Percentiles rank a stretch among this genome's conserved stretches.
These are phyloP conservation scores for Cryptus viduatorius DNA, from an alignment of 2,888 invertebrate genomes.

Conservation along the genomic window DNA sequence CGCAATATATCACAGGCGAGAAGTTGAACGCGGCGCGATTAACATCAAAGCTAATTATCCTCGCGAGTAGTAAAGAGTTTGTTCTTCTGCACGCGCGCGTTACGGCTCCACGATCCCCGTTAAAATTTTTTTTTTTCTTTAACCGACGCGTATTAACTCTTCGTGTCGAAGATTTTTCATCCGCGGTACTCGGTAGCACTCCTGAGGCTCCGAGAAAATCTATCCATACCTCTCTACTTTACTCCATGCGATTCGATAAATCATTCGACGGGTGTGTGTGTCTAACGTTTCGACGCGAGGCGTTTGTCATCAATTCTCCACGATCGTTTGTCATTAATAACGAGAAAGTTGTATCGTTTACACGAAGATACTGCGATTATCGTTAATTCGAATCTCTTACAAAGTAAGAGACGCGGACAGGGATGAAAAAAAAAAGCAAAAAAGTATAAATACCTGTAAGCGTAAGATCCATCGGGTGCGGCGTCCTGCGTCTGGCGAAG, in stretches of 20 bases:
- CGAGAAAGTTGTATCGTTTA: slow-evolving; percentile 35
- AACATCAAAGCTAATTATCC: slow-evolving; percentile 81
- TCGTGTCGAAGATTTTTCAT: neutral
- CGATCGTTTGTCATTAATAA: slow-evolving; percentile 54
- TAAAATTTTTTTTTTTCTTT: neutral
- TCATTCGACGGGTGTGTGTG: slow-evolving; percentile 34
- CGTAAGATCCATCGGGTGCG: slow-evolving; percentile 82
- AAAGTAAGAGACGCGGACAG: slow-evolving; percentile 9
- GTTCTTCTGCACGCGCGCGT: slow-evolving; percentile 2
- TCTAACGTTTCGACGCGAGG: slow-evolving; percentile 17
- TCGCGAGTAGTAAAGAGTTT: slow-evolving; percentile 39
- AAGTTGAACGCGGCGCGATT: slow-evolving; percentile 74
- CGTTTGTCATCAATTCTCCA: slow-evolving; percentile 48
- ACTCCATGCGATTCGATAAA: slow-evolving; percentile 36
- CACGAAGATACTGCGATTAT: neutral
- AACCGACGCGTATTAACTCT: neutral
- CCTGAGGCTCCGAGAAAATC: neutral
- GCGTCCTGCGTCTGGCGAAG: slow-evolving; percentile 81
- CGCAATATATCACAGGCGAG: slow-evolving; percentile 76
- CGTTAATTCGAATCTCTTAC: neutral
- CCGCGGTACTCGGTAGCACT: neutral
- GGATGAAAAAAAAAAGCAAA: too few species aligned
- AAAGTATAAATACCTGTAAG: slow-evolving; percentile 80
- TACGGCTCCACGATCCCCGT: neutral
- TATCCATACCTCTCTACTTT: neutral